Evolutionary conservation across 2,888 invertebrate genomes (phyloP).

Genomic region (Calliphora vomitoria): DNA sequence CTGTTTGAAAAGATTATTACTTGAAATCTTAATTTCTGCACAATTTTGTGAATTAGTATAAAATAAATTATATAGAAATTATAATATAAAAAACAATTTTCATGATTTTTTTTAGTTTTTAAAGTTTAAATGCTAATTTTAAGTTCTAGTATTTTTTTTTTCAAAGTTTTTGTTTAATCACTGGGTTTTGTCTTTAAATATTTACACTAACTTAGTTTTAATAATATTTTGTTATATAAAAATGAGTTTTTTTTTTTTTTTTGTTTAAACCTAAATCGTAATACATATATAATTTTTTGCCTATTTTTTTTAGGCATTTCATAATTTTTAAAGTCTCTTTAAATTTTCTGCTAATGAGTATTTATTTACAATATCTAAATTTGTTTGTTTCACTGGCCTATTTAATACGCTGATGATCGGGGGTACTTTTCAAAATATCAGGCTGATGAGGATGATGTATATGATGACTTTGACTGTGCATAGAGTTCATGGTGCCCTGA

Average conservation of each 20-base stretch:
- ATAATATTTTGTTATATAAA: constrained; percentile 3
- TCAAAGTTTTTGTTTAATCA: background rate
- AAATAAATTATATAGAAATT: background rate
- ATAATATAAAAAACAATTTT: background rate
- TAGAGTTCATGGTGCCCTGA: constrained; percentile 83
- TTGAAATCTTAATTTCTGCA: too few relatives aligned
- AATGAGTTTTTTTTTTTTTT: background rate
- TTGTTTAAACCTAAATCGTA: background rate
- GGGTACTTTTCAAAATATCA: constrained; percentile 93
- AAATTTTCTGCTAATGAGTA: constrained; percentile 11
- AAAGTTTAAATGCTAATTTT: background rate
- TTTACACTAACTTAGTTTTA: constrained; percentile 11
- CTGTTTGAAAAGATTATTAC: too few relatives aligned
- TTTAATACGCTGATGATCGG: constrained; percentile 89
- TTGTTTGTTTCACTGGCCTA: constrained; percentile 68
- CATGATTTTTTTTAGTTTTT: background rate
- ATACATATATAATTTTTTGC: constrained; percentile 29
- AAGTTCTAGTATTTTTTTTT: constrained; percentile 2
- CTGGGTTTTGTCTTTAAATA: constrained; percentile 5
- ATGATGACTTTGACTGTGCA: constrained; percentile 84
- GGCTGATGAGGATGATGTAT: constrained; percentile 86
- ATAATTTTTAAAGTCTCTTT: constrained; percentile 40
- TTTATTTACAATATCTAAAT: constrained; percentile 65
- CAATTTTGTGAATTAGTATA: too few relatives aligned
- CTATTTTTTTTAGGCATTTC: constrained; percentile 36